Conservation (phyloP, 2,888 invertebrate genomes). For the Myopa tessellatipennis region DNA sequence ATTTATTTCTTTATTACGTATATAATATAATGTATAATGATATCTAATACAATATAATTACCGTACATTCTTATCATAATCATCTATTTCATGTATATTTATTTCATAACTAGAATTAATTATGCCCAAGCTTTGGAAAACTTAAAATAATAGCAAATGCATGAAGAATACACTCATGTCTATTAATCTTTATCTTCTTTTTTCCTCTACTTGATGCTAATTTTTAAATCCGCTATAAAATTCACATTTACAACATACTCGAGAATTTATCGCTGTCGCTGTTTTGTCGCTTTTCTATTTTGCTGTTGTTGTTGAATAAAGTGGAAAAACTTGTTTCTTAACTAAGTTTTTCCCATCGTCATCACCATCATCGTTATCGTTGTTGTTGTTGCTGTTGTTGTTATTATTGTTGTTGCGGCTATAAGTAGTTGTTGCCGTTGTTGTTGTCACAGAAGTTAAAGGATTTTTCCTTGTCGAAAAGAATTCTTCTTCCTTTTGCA, state of each 20-base stretch:
- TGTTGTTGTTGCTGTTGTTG: neutral
- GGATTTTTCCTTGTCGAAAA: neutral
- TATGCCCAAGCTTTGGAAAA: no score
- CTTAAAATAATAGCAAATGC: no score
- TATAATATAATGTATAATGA: no score
- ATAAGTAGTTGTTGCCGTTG: neutral
- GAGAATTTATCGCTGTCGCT: conserved; percentile 29
- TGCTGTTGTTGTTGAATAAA: conserved; percentile 4
- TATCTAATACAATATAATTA: no score
- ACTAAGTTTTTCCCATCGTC: neutral
- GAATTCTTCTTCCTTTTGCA: no score
- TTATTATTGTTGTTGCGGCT: neutral
- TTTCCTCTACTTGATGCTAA: neutral
- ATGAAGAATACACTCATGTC: no score
- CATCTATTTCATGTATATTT: no score
- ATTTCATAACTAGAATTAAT: no score
- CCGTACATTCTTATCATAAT: no score
- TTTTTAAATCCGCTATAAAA: conserved; percentile 29
- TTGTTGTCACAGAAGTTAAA: neutral
- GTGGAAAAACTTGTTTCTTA: conserved; percentile 24
- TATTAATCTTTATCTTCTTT: neutral
- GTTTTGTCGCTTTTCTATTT: neutral
- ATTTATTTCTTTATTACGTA: no score
- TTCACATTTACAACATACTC: conserved; percentile 32
- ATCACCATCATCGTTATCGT: no score